Conservation (phyloP, 2,113 vertebrate species). For the Vimba vimba region DNA sequence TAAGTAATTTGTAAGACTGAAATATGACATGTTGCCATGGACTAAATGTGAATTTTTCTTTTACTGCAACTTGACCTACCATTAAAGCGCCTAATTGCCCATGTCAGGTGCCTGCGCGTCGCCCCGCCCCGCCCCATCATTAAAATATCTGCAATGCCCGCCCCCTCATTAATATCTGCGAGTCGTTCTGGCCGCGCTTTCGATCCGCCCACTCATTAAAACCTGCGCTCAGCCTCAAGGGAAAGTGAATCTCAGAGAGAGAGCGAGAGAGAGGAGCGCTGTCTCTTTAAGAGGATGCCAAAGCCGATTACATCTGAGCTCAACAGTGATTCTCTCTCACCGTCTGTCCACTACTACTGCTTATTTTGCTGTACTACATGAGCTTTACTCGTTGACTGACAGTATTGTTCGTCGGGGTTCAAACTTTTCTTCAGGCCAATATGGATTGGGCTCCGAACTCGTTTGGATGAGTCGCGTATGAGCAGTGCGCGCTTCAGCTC, state of each 20-base stretch:
- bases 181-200: constrained; percentile 67
- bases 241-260: constrained; percentile 40
- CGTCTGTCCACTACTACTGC: constrained; percentile 64
- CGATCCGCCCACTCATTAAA: constrained; percentile 58
- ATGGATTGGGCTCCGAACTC: constrained; percentile 60
- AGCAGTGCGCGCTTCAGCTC: constrained; percentile 53
- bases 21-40: not conserved
- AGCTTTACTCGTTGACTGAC: not conserved
- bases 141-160: not conserved
- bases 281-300: constrained; percentile 78
- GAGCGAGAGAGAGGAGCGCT: constrained; percentile 61
- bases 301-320: constrained; percentile 86
- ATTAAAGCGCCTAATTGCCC: not conserved
- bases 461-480: constrained; percentile 46
- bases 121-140: not conserved
- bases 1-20: not conserved
- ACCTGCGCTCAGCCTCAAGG: constrained; percentile 9
- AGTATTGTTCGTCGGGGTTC: not conserved
- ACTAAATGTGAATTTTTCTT: not conserved
- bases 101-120: not conserved
- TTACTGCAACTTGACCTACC: not conserved
- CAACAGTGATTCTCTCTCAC: constrained; percentile 73
- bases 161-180: not conserved
- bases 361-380: not conserved
- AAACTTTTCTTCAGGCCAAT: constrained; percentile 9